Percentiles rank a stretch among this genome's conserved stretches.
phyloP scores from a whole-genome alignment of 2,113 vertebrate species.

The Atrichornis clamosus region DNA sequence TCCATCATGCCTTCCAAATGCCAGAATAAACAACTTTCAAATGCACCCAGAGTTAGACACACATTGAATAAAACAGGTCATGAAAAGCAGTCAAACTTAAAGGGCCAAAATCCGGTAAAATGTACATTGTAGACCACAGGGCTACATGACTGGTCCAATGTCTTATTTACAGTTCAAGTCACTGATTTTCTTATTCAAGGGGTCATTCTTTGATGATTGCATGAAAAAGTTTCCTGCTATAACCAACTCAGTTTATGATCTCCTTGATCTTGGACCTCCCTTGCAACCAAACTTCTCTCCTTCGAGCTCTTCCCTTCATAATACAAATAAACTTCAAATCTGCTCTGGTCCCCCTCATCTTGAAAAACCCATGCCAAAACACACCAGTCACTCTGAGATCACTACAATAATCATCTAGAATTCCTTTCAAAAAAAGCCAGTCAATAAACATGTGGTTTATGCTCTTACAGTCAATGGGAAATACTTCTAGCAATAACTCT shows the following conservation, averaged over 20 bases:
- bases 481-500: not conserved
- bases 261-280: not conserved
- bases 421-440: not conserved
- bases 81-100: rapidly evolving
- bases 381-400: not conserved
- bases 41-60: not conserved
- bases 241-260: not conserved
- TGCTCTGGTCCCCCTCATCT: not conserved
- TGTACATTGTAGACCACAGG: not conserved
- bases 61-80: not conserved
- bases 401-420: not conserved
- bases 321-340: not conserved
- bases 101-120: not conserved
- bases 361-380: not conserved
- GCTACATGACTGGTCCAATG: not conserved
- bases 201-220: not conserved
- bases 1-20: not conserved
- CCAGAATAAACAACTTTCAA: not conserved
- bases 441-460: not conserved
- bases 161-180: not conserved
- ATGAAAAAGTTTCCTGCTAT: not conserved
- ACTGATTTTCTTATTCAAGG: not conserved
- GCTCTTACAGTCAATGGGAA: not conserved
- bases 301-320: not conserved
- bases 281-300: not conserved